These are phyloP conservation scores for Athene noctua DNA, from an alignment of 2,113 vertebrate genomes.

Conservation along the genomic window DNA sequence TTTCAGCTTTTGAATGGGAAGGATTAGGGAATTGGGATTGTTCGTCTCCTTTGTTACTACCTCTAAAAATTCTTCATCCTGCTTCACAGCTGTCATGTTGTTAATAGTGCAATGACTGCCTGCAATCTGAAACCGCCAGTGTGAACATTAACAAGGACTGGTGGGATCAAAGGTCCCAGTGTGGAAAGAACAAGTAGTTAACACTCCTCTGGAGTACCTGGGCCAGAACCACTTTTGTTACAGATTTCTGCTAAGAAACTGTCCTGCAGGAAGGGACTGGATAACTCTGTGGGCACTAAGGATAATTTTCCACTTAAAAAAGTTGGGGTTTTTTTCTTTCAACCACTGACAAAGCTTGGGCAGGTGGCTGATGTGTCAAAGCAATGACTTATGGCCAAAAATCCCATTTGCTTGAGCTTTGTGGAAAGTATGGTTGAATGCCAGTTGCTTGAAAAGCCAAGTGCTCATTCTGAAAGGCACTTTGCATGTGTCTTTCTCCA, in stretches of 20 bases:
- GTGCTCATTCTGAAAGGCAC: neutral
- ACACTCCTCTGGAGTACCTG: neutral
- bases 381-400: neutral
- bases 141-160: neutral
- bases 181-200: neutral
- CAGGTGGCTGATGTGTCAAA: neutral
- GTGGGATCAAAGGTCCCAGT: neutral
- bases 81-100: neutral
- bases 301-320: neutral
- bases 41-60: neutral
- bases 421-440: neutral
- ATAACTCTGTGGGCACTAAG: neutral
- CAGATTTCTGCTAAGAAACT: neutral
- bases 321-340: neutral
- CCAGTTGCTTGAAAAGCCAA: neutral
- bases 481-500: conserved; percentile 5
- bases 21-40: neutral
- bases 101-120: neutral
- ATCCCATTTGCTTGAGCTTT: neutral
- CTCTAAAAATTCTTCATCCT: neutral
- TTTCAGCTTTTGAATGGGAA: neutral
- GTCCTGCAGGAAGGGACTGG: neutral
- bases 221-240: neutral
- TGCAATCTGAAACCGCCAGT: neutral
- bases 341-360: neutral